These are phyloP conservation scores for Euphydryas editha DNA, from an alignment of 2,888 invertebrate genomes.

Conservation along the genomic window DNA sequence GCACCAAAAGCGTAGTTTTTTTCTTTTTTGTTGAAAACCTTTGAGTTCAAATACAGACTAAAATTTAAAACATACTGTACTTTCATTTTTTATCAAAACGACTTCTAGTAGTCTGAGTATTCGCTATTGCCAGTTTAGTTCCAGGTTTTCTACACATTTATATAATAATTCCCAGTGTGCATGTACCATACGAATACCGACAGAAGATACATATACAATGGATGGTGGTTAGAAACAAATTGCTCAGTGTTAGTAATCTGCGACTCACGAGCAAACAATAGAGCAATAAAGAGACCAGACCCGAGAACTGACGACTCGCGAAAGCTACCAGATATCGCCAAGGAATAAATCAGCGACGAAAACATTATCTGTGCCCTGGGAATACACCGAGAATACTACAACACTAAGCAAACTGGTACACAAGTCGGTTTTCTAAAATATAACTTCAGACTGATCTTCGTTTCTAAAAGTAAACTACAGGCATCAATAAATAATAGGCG, in stretches of 20 bases:
- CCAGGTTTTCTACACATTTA: background rate
- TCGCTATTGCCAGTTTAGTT: too few species aligned
- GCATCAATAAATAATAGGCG: slow-evolving; percentile 25
- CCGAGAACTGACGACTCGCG: slow-evolving; percentile 61
- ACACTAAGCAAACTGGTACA: slow-evolving; percentile 45
- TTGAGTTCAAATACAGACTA: too few species aligned
- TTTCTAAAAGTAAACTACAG: slow-evolving; percentile 42
- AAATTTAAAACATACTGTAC: too few species aligned
- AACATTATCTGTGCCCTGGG: slow-evolving; percentile 51
- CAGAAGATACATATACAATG: slow-evolving; percentile 59
- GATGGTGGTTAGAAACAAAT: slow-evolving; percentile 70
- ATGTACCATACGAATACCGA: background rate
- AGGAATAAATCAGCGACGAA: slow-evolving; percentile 74
- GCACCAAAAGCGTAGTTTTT: too few species aligned
- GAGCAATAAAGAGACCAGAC: slow-evolving; percentile 73
- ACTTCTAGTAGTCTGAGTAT: too few species aligned
- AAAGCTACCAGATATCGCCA: slow-evolving; percentile 74
- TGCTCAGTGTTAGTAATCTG: slow-evolving; percentile 59
- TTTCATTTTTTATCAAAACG: too few species aligned
- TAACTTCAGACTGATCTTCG: slow-evolving; percentile 49
- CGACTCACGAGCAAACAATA: slow-evolving; percentile 73
- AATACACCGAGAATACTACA: slow-evolving; percentile 54
- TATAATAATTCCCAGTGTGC: background rate
- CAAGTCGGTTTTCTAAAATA: slow-evolving; percentile 59
- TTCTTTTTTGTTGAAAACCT: too few species aligned